Evolutionary conservation across 2,888 invertebrate species (phyloP).

Genomic region (Eudasyphora cyanicolor): DNA sequence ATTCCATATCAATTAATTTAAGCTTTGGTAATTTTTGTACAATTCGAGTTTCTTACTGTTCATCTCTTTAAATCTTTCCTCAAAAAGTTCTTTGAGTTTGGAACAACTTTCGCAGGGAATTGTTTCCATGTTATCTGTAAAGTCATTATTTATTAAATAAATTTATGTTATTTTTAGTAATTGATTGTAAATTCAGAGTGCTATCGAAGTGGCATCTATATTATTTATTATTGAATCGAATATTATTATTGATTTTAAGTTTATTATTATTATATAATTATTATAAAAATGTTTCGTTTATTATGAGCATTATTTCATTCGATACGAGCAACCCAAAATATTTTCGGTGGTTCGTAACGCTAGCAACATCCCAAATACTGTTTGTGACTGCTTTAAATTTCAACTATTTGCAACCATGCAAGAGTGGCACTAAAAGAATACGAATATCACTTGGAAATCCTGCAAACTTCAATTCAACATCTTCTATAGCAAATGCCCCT

Average conservation of each 20-base stretch:
- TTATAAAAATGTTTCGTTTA: too few relatives aligned
- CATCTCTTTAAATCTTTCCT: slow-evolving; percentile 30
- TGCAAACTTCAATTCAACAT: slow-evolving; percentile 48
- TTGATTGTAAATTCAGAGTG: neutral
- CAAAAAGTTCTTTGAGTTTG: slow-evolving; percentile 23
- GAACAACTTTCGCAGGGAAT: slow-evolving; percentile 29
- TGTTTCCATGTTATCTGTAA: slow-evolving; percentile 27
- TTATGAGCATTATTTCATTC: too few relatives aligned
- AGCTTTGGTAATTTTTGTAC: slow-evolving; percentile 9
- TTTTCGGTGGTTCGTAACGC: neutral
- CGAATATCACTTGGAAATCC: slow-evolving; percentile 23
- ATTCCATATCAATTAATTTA: neutral
- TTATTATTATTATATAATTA: too few relatives aligned
- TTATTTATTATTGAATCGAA: too few relatives aligned
- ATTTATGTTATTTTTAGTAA: slow-evolving; percentile 28
- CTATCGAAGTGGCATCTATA: neutral
- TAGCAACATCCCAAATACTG: neutral
- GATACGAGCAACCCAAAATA: neutral
- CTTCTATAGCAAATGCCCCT: slow-evolving; percentile 42
- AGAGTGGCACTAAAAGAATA: slow-evolving; percentile 2
- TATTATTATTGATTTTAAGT: too few relatives aligned
- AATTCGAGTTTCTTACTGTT: slow-evolving; percentile 33
- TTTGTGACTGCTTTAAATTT: neutral
- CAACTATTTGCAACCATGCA: neutral
- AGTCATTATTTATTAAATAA: slow-evolving; percentile 30